phyloP scores from a whole-genome alignment of 2,797 vertebrate species.

The Alauda arvensis region DNA sequence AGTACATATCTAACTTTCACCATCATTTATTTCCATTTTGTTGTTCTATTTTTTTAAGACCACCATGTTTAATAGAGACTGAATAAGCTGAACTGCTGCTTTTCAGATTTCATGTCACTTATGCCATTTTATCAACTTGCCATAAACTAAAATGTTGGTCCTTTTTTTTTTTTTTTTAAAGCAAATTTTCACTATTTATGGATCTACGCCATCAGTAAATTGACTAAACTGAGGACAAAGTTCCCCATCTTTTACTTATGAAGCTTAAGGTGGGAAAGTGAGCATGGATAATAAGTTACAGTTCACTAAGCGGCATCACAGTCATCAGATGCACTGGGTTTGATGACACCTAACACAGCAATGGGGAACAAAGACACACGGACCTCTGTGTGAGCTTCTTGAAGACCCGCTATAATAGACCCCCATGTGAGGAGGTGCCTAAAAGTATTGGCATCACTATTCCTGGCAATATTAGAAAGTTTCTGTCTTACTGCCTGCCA shows the following conservation, averaged over 20 bases:
- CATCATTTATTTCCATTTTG: background rate
- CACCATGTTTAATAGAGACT: background rate
- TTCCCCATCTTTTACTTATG: background rate
- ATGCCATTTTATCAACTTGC: background rate
- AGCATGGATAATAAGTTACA: background rate
- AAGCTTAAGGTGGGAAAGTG: background rate
- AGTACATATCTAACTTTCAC: background rate
- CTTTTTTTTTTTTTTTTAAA: background rate
- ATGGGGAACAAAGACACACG: background rate
- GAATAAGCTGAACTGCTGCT: background rate
- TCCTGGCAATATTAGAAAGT: background rate
- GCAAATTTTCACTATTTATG: background rate
- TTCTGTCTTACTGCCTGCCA: background rate
- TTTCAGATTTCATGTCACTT: background rate
- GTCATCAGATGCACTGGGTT: background rate
- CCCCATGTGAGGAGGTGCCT: rapidly evolving
- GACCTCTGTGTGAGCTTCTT: rapidly evolving
- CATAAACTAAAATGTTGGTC: background rate
- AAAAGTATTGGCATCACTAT: rapidly evolving
- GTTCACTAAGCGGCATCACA: background rate
- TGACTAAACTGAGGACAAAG: background rate
- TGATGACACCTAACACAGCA: background rate
- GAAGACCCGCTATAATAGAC: background rate
- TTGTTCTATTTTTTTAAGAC: background rate
- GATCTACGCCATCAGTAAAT: background rate